Base-by-base conservation (phyloP, 2,888 invertebrate genomes). In the Plutella xylostella region DNA sequence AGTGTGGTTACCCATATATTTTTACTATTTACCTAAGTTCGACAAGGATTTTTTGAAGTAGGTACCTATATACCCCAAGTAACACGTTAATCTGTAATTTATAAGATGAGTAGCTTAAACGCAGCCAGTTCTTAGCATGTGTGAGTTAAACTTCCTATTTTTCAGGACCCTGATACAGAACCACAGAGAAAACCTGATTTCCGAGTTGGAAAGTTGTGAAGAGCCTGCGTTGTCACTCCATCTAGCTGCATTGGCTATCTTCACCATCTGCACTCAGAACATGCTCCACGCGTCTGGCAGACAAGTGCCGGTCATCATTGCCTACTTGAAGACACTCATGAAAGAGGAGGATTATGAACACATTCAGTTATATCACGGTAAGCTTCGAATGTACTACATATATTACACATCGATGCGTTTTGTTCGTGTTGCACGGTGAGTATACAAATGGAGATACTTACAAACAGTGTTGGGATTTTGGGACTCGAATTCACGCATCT, bases 201-300 rank as follows among this genome's bases (percentile, higher is more conserved):
- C 92, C 46, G 92, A 97, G 71, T 67, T 98, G 47, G 88, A 89
- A 43, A 79, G 82, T 47, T 90, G 90, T 45, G 86, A 88, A 33
- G 94, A 96, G 59, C 89, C 93, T 12, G 93, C 95, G 0, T 68
- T 94, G 28, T 86, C 90, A 42, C 75, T 97, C 37, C 95, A 96
- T 70, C 77, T 96, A 45, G 88, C 90, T 0, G 88, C 88, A 0
- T 79, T 94, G 49, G 86, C 95, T 34, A 86, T 97, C 45, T 96
- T 95, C 63, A 93, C 93, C 42, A 88, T 89, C 9, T 85, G 90
- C 2, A 93, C 93, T 1, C 92, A 94, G 57, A 89, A 86, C 55
- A 92, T 96, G 84, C 65, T 98, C 20, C 95, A 97, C 72, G 96
- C 96, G 12, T 97, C 97, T 20, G 98, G 98, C 0, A 90, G 94